phyloP scores from a whole-genome alignment of 2,797 vertebrate genomes.

The Microhierax caerulescens region DNA sequence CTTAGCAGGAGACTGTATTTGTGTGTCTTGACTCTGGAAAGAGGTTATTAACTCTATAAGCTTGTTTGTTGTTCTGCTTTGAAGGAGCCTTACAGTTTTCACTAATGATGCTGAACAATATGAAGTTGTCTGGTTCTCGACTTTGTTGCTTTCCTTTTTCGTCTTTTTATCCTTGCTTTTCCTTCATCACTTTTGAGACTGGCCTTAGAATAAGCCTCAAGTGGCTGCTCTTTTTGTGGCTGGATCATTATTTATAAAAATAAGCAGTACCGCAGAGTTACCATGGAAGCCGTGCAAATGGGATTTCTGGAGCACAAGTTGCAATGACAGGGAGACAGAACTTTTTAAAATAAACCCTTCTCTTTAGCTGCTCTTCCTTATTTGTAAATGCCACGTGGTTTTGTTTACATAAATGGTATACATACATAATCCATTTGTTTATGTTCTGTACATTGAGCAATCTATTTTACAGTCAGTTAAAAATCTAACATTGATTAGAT shows the following conservation, averaged over 20 bases:
- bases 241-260: constrained; percentile 67
- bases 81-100: neutral
- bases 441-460: neutral
- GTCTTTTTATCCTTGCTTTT: neutral
- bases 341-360: neutral
- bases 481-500: neutral
- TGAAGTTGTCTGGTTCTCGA: neutral
- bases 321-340: constrained; percentile 66
- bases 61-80: neutral
- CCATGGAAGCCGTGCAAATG: constrained; percentile 81
- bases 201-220: constrained; percentile 29
- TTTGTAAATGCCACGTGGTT: neutral
- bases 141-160: neutral
- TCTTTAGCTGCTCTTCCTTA: neutral
- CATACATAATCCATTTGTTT: neutral
- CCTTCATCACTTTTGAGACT: constrained; percentile 2
- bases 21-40: neutral
- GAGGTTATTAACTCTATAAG: neutral
- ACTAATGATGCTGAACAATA: neutral
- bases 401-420: neutral
- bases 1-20: neutral
- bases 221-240: constrained; percentile 45
- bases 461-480: neutral
- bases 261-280: constrained; percentile 71
- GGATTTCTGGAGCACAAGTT: constrained; percentile 85